Evolutionary conservation across 2,113 vertebrate species (phyloP), one percentile per base, ranked within the genome.

Genomic region (Dipodomys spectabilis): DNA sequence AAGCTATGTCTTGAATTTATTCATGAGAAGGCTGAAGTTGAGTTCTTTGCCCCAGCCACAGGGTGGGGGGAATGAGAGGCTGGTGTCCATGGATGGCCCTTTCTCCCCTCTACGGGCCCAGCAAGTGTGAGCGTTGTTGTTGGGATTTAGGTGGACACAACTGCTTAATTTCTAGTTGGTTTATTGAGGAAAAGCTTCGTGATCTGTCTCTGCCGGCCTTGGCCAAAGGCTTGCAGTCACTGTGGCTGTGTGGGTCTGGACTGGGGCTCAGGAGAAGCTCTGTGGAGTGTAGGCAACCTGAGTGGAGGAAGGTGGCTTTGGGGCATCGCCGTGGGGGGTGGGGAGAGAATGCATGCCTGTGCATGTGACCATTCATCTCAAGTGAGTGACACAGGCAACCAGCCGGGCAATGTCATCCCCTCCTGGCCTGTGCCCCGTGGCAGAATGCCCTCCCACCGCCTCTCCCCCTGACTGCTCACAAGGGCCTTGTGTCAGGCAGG

Each of bases 401-500:
- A 39, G 39, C 0, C 5, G 39, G 39, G 39, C 39, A 39, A 39
- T 39, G 39, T 39, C 39, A 39, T 39, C 39, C 39, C 39, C 39
- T 39, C 39, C 39, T 39, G 39, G 9, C 49, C 49, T 53, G 49
- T 13, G 12, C 9, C 49, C 49, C 1, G 10, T 2, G 39, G 9
- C 5, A 0, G 28, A 18, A 71, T n/a, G 9, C 28, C 45, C 44
- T 62, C 10, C 32, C 65, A 39, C 28, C 32, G 6, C 23, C 27
- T 53, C 49, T 53, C 49, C 49, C 49, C 49, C 49, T 39, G 39
- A 39, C 39, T 6, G 5, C 18, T 20, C 2, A 6, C 49, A 23
- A 0, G n/a, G 3, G 44, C 69, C 5, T 0, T 2, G 27, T 49
- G 28, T 23, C 30, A 5, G 27, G 53, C 73, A 32, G 44, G 62